These are phyloP conservation scores for Ciona savignyi DNA, from an alignment of 23 tunicate species.

Conservation along the genomic window DNA sequence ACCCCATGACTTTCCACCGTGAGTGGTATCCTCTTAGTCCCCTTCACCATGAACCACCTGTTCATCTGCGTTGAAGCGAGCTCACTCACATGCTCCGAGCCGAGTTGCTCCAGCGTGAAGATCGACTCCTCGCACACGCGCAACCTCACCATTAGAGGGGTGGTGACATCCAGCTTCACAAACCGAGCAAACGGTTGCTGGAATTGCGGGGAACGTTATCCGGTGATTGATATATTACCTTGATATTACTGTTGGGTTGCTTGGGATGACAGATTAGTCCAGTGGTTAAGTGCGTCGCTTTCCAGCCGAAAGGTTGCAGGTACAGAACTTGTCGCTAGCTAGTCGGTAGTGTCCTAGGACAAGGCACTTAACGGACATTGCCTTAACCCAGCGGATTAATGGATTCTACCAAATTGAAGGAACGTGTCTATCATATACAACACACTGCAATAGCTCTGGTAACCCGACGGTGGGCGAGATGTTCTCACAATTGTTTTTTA, in stretches of 20 bases:
- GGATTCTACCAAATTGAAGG: too few species aligned
- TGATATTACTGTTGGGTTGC: too few species aligned
- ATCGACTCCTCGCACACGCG: slow-evolving; percentile 14
- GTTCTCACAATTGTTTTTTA: background rate
- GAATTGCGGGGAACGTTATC: background rate
- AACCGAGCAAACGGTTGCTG: slow-evolving; percentile 25
- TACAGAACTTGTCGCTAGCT: too few species aligned
- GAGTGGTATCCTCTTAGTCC: slow-evolving; percentile 8
- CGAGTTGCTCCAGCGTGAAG: background rate
- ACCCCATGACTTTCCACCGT: slow-evolving; percentile 21
- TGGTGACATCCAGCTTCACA: slow-evolving; percentile 32
- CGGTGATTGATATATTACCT: background rate
- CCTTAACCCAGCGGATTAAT: too few species aligned
- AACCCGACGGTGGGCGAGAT: too few species aligned
- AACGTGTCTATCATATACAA: too few species aligned
- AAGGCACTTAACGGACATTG: too few species aligned
- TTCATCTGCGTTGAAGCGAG: slow-evolving; percentile 7
- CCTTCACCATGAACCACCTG: slow-evolving; percentile 22
- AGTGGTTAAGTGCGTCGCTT: too few species aligned
- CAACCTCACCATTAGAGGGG: slow-evolving; percentile 13
- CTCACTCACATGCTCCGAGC: background rate
- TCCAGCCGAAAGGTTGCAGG: too few species aligned
- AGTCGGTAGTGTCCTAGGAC: too few species aligned
- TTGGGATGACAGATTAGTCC: too few species aligned
- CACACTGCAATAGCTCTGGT: too few species aligned